Percentiles rank a stretch among this genome's conserved stretches.
These are phyloP conservation scores for Ceratina calcarata DNA, from an alignment of 1,140 invertebrate species.

Conservation along the genomic window DNA sequence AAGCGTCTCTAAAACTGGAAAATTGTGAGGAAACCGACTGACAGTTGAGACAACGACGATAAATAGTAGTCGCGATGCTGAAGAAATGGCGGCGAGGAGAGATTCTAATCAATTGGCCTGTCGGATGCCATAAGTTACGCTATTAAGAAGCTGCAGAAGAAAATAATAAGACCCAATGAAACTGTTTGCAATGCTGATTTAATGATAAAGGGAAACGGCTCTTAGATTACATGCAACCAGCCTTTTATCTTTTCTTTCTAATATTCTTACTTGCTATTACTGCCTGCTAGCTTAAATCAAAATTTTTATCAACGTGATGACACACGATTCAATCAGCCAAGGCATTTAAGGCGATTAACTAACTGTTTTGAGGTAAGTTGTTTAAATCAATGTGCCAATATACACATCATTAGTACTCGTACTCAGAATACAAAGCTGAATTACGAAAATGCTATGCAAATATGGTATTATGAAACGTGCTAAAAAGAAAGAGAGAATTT, in stretches of 20 bases:
- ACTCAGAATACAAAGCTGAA: too few species aligned
- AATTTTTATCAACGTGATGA: too few species aligned
- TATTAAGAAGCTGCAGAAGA: conserved; percentile 39
- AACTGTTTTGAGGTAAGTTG: too few species aligned
- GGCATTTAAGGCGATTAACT: too few species aligned
- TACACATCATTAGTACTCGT: too few species aligned
- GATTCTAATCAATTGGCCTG: conserved; percentile 49
- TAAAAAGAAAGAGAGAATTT: too few species aligned
- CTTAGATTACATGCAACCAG: conserved; percentile 45
- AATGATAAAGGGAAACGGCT: conserved; percentile 52
- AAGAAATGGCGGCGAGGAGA: conserved; percentile 28
- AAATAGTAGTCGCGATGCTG: conserved; percentile 19
- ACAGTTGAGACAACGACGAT: conserved; percentile 40
- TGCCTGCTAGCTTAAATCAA: background rate
- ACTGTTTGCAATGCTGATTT: conserved; percentile 63
- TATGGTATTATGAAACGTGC: too few species aligned
- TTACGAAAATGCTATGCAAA: too few species aligned
- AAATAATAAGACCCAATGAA: conserved; percentile 61
- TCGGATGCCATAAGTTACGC: conserved; percentile 54
- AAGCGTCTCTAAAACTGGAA: background rate
- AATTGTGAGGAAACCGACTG: conserved; percentile 17
- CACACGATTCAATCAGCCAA: too few species aligned
- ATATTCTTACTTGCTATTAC: background rate
- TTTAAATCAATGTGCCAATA: too few species aligned
- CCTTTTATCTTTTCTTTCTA: conserved; percentile 15